These are phyloP conservation scores for Oligia strigilis DNA, from an alignment of 2,888 invertebrate species.

Conservation along the genomic window DNA sequence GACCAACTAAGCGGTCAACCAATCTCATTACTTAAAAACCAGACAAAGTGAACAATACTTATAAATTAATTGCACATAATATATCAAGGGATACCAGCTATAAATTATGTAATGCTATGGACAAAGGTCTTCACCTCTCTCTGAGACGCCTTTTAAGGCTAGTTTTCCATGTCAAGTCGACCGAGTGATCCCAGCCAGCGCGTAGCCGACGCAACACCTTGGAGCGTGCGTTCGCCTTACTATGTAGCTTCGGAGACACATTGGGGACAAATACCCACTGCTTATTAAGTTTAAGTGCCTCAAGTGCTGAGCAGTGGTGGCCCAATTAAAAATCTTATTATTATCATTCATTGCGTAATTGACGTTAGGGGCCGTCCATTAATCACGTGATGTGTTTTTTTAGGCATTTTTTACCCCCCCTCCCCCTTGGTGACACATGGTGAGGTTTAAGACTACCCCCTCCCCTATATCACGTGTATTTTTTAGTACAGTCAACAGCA, in stretches of 20 bases:
- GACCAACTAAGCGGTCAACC: too few relatives aligned
- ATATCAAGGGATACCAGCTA: not conserved
- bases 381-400: too few relatives aligned
- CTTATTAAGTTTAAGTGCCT: not conserved
- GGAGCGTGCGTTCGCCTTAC: not conserved
- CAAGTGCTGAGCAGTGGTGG: too few relatives aligned
- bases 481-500: too few relatives aligned
- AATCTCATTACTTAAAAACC: not conserved
- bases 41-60: too few relatives aligned
- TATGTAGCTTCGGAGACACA: not conserved
- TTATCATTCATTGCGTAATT: too few relatives aligned
- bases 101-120: conserved; percentile 19
- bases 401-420: too few relatives aligned
- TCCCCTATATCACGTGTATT: too few relatives aligned
- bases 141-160: conserved; percentile 5
- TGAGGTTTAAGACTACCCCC: too few relatives aligned
- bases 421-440: too few relatives aligned
- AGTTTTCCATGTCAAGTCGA: conserved; percentile 1
- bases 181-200: not conserved
- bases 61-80: not conserved
- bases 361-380: too few relatives aligned
- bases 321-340: too few relatives aligned
- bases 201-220: not conserved
- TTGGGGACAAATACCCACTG: not conserved
- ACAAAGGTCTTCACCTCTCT: conserved; percentile 12